A percentile compares a stretch with the other conserved stretches of the same genome.
Conservation (phyloP, 2,797 vertebrate species). For the Graptemys geographica region DNA sequence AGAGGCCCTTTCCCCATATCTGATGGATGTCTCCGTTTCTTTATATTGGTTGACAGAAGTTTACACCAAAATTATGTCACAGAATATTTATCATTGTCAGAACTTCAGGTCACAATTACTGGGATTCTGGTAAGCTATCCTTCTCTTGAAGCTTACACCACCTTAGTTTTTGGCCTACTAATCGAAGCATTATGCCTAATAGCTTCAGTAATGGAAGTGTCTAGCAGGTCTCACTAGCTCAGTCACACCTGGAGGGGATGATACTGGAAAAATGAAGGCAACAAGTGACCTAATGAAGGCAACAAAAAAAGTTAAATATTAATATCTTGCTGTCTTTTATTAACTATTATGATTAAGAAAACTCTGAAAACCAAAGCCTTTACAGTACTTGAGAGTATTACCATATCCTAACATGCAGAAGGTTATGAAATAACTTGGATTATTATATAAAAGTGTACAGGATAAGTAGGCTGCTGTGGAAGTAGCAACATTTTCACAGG, state of each 20-base stretch:
- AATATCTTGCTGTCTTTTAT: background rate
- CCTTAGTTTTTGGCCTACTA: background rate
- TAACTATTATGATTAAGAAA: background rate
- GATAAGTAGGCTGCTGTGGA: background rate
- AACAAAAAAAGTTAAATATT: background rate
- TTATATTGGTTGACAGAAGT: background rate
- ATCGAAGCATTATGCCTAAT: background rate
- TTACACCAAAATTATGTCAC: background rate
- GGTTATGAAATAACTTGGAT: rapidly evolving
- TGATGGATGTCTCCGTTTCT: background rate
- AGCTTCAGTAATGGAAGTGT: background rate
- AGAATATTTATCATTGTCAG: background rate
- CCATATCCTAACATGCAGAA: background rate
- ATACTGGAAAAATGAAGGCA: background rate
- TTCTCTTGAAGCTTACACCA: background rate
- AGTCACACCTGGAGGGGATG: background rate
- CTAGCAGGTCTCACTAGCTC: background rate
- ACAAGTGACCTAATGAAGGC: rapidly evolving
- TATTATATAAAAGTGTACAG: background rate
- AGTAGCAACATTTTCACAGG: background rate
- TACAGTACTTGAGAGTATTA: background rate
- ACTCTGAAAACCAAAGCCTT: background rate
- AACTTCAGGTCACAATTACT: background rate
- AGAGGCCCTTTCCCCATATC: background rate
- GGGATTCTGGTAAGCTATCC: background rate